phyloP scores from a whole-genome alignment of 2,113 vertebrate species.

The Pontoporia blainvillei region DNA sequence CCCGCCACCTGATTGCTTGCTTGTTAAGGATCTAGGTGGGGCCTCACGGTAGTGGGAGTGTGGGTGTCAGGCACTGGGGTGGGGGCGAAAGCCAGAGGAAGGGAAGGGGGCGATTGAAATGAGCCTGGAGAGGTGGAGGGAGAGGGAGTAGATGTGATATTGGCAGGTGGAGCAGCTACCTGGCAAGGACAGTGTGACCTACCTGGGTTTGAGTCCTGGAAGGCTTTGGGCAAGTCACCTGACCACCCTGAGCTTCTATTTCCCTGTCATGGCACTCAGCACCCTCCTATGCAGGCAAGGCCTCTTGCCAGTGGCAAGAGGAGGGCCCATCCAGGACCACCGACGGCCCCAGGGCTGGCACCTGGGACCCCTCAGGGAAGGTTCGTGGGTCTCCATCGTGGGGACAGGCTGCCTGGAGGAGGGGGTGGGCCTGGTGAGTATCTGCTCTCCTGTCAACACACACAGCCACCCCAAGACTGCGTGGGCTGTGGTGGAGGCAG shows the following conservation, averaged over 20 bases:
- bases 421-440: fast-evolving
- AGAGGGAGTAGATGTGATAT: background rate
- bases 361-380: background rate
- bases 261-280: fast-evolving
- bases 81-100: background rate
- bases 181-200: background rate
- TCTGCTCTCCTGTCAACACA: fast-evolving
- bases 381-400: background rate
- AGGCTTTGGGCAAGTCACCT: background rate
- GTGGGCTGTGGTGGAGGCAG: no score
- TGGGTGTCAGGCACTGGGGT: background rate
- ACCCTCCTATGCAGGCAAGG: background rate
- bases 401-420: no score
- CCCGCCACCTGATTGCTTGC: background rate
- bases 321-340: background rate
- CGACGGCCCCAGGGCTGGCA: no score
- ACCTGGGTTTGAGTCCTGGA: background rate
- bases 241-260: background rate
- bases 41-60: background rate
- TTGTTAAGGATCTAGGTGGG: background rate
- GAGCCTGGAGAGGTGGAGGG: background rate
- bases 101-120: background rate
- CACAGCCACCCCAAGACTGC: fast-evolving
- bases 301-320: background rate
- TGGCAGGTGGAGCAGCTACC: background rate